These are phyloP conservation scores for Onchidella celtica DNA, from an alignment of 2,888 invertebrate species.

Conservation along the genomic window DNA sequence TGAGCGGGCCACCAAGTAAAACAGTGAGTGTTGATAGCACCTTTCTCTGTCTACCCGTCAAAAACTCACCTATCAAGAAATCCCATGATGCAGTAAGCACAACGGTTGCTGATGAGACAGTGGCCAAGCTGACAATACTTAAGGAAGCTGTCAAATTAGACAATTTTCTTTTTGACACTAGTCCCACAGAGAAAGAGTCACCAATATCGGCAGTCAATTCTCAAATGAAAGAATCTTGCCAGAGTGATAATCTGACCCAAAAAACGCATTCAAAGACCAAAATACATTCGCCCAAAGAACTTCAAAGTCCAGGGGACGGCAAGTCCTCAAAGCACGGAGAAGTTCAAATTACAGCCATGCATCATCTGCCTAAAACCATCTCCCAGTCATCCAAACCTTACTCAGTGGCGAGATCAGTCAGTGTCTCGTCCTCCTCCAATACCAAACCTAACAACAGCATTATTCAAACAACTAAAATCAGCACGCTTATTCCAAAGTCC, in stretches of 20 bases:
- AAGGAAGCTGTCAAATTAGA: constrained; percentile 31
- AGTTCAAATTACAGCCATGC: constrained; percentile 30
- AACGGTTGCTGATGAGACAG: neutral
- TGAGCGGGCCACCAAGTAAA: neutral
- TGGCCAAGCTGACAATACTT: neutral
- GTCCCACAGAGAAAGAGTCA: constrained; percentile 16
- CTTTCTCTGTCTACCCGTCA: constrained; percentile 25
- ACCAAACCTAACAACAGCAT: constrained; percentile 37
- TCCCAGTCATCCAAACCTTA: constrained; percentile 42
- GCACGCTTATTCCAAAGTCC: constrained; percentile 48
- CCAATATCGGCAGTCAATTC: neutral
- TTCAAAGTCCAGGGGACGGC: neutral
- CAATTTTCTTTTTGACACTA: constrained; percentile 38
- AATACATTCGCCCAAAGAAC: neutral
- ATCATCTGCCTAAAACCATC: constrained; percentile 40
- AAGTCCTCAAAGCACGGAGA: neutral
- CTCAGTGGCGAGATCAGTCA: constrained; percentile 10
- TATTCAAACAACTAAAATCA: constrained; percentile 49
- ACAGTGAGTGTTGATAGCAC: constrained; percentile 31
- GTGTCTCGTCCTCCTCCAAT: constrained; percentile 9
- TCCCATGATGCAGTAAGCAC: neutral
- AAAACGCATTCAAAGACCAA: neutral
- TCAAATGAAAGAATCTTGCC: neutral
- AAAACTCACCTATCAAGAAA: constrained; percentile 7
- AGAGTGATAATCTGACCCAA: neutral